Base-by-base conservation (phyloP, 2,113 vertebrate genomes). In the Dendropsophus ebraccatus region DNA sequence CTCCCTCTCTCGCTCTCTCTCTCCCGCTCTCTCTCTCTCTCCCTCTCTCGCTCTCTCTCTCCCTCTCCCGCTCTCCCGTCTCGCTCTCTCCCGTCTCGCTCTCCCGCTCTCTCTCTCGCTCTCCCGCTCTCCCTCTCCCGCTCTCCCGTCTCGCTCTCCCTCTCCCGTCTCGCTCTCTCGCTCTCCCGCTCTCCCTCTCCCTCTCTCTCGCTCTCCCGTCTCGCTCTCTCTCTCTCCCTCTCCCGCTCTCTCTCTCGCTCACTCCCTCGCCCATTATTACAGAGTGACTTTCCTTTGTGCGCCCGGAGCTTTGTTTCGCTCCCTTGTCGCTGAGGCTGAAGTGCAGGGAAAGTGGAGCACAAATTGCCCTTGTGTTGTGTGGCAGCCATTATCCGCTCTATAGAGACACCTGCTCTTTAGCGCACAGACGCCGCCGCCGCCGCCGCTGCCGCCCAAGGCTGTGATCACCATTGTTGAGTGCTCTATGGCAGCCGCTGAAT, bases 271-370 rank as follows among this genome's bases (percentile, higher is more conserved):
- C 52, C 67, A 45, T 74, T 74, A 70, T 67, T 30, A 16, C 62
- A 21, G 14, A 2, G 28, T 19, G 25, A n/a, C 7, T 41, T 73
- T 37, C 21, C 69, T 83, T 83, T 82, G 81, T 75, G 37, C 23
- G 54, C 1, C 0, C 21, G 54, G 16, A 25, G 52, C 82, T 84
- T 84, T 84, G 83, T 76, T 50, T 49, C 56, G 37, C 23, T 76
- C 47, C 82, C 82, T 84, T 75, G 82, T 75, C 10, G 23, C 8
- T 17, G 70, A 84, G 82, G 49, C 35, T 84, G 83, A 76, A 84
- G 83, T 83, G 69, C 82, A n/a, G n/a, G 45, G 35, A 49, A 23
- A 50, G 50, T 17, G 70, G 67, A 32, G 17, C 23, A 45, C 35
- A 76, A 75, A 76, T 62, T 74, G 50, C 72, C 32, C 72, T n/a